Evolutionary conservation across 1,140 invertebrate species (phyloP).

Genomic region (Helicoverpa armigera): DNA sequence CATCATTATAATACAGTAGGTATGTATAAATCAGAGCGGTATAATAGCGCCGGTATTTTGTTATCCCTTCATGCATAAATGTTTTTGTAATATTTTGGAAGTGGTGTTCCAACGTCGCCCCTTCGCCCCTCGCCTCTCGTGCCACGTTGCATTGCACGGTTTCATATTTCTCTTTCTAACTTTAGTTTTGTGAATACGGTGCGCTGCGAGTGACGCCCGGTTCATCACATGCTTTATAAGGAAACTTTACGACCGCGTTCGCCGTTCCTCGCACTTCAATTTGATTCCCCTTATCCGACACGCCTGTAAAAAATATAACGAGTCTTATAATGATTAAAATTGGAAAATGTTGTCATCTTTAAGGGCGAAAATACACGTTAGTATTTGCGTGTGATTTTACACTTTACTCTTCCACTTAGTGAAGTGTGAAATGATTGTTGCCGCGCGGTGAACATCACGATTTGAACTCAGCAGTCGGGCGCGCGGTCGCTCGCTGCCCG

Average conservation of each 20-base stretch:
- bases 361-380: constrained; percentile 46
- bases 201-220: constrained; percentile 58
- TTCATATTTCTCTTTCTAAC: constrained; percentile 72
- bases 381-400: constrained; percentile 79
- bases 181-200: constrained; percentile 66
- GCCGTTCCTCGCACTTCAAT: constrained; percentile 41
- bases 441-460: constrained; percentile 62
- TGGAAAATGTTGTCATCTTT: constrained; percentile 23
- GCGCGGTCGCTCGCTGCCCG: constrained; percentile 29
- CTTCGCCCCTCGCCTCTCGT: constrained; percentile 63
- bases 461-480: constrained; percentile 62
- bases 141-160: constrained; percentile 68
- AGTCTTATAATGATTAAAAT: constrained; percentile 16
- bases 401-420: constrained; percentile 78
- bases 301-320: constrained; percentile 25
- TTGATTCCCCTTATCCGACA: constrained; percentile 32
- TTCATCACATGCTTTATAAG: constrained; percentile 55
- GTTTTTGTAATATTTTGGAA: constrained; percentile 84
- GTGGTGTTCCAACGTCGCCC: constrained; percentile 70
- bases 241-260: constrained; percentile 53
- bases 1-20: constrained; percentile 70
- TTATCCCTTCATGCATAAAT: constrained; percentile 85
- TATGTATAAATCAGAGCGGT: constrained; percentile 70
- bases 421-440: constrained; percentile 78
- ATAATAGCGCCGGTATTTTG: constrained; percentile 77